Evolutionary conservation across 2,888 invertebrate species (phyloP), one percentile per base, ranked within the genome.

Genomic region (Axea sp.): DNA sequence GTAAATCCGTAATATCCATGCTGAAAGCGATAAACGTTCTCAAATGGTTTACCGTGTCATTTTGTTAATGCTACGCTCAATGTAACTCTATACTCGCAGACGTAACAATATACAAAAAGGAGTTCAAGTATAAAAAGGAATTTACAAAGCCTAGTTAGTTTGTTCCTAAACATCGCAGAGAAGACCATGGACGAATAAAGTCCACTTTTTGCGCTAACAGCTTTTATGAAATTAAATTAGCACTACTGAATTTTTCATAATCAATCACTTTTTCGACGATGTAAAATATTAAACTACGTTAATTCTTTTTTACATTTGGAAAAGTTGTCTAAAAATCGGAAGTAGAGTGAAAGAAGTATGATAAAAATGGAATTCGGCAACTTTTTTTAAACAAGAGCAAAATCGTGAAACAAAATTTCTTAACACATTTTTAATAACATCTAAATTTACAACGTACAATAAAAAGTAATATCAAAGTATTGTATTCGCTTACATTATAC

Each of bases 281-380:
- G n/a, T n/a, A n/a, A n/a, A n/a, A n/a, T n/a, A n/a, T n/a, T n/a
- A n/a, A n/a, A n/a, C n/a, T n/a, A n/a, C n/a, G n/a, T n/a, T n/a
- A n/a, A n/a, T n/a, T n/a, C n/a, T n/a, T n/a, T n/a, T n/a, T n/a
- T n/a, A n/a, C n/a, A n/a, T n/a, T n/a, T n/a, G n/a, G n/a, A n/a
- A n/a, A n/a, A n/a, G n/a, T n/a, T n/a, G n/a, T n/a, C n/a, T n/a
- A n/a, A n/a, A n/a, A n/a, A 24, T 1, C 7, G 24, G n/a, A 41
- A 12, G 9, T n/a, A n/a, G n/a, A n/a, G n/a, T n/a, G n/a, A n/a
- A n/a, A n/a, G n/a, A n/a, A n/a, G n/a, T n/a, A n/a, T n/a, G n/a
- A n/a, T n/a, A n/a, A n/a, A 33, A 37, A 37, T 53, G 51, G n/a
- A 53, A 53, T 53, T 53, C 28, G 6, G 37, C 51, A 53, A 51